Evolutionary conservation across 92 coral and sea anemone species (phyloP), one percentile per base, ranked within the genome.

Genomic region (Porites evermanni): DNA sequence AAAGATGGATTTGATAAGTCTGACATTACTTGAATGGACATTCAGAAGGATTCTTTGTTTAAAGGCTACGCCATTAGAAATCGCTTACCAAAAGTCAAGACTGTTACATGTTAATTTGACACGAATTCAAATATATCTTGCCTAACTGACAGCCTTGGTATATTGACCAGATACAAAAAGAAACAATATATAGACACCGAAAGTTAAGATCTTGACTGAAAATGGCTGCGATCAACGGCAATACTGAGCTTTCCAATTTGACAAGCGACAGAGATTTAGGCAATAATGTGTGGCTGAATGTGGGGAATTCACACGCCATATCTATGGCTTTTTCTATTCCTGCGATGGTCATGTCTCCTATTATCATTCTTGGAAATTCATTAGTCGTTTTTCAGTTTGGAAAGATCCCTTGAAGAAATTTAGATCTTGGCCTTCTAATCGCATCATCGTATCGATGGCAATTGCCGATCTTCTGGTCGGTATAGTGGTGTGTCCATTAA

Each of bases 381-480:
- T 19, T 80, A 56, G 54, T 80, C 66, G 10, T 68, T 23, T 24
- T 70, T 52, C 85, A 53, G 68, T 80, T 68, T 80, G 76, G 76
- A 68, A 53, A 56, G 85, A 80, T 32, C 85, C 85, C 52, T 52
- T 80, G 6, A 80, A 80, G 32, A 80, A 24, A 53, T 77, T 68
- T 26, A 66, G 85, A 12, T 80, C 85, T 4, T 80, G 68, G 19
- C 77, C 85, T 52, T 67, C 77, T 6, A 69, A 69, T 53, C 54
- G 53, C 17, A 68, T 80, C 38, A 4, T 80, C 50, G 12, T 80
- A 2, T 80, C 85, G 0, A 53, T 68, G 85, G 76, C 85, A n/a
- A 53, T 80, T 14, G 76, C 76, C 29, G 85, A 80, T 69, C 76
- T 80, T 23, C 32, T 80, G 4, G 76, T 70, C 29, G 85, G 85